phyloP scores from a whole-genome alignment of 1,140 invertebrate species.

The Acyrthosiphon pisum region DNA sequence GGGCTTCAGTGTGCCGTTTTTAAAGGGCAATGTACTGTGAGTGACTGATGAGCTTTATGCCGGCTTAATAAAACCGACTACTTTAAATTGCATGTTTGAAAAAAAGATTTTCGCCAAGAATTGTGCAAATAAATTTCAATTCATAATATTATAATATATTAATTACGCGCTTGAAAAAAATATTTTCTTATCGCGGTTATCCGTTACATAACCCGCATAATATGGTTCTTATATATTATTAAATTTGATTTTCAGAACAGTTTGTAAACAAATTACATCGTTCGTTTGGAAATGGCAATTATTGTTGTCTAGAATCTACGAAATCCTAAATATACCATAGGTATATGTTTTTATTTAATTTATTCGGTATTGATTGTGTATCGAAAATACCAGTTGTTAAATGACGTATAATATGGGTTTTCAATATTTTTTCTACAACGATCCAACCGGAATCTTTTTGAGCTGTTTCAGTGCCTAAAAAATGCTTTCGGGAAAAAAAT shows the following conservation, averaged over 20 bases:
- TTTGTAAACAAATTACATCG: too few species aligned
- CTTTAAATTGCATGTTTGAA: background rate
- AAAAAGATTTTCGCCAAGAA: background rate
- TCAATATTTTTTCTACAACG: background rate
- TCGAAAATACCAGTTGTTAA: background rate
- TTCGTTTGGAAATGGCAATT: too few species aligned
- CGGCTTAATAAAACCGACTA: background rate
- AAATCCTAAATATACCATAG: too few species aligned
- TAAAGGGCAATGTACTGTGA: background rate
- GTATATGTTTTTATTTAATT: too few species aligned
- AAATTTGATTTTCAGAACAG: too few species aligned
- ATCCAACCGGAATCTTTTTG: background rate
- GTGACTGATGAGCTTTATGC: background rate
- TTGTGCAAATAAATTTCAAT: background rate
- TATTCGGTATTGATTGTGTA: background rate
- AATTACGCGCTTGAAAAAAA: background rate
- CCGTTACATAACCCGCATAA: background rate
- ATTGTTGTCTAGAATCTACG: too few species aligned
- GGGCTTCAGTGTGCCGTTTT: background rate
- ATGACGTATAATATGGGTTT: too few species aligned
- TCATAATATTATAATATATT: too few species aligned
- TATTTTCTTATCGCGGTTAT: background rate
- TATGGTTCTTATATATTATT: too few species aligned
- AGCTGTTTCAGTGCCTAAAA: background rate
- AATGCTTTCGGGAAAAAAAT: background rate